phyloP scores from a whole-genome alignment of 1,140 invertebrate genomes.

The Musca domestica region DNA sequence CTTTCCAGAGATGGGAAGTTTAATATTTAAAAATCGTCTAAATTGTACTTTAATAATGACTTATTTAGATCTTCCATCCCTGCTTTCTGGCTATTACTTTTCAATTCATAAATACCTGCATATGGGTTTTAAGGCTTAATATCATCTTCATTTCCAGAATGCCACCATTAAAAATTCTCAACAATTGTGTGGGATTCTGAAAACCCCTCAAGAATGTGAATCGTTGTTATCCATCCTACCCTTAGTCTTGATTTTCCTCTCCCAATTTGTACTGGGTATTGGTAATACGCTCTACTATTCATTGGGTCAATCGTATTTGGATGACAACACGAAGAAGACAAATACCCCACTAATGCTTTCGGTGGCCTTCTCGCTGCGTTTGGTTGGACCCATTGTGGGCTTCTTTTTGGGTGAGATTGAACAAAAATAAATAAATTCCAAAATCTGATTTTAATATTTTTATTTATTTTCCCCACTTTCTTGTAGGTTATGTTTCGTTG shows the following conservation, averaged over 20 bases:
- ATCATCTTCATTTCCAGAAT: slow-evolving; percentile 31
- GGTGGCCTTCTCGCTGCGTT: slow-evolving; percentile 45
- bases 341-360: slow-evolving; percentile 64
- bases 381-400: slow-evolving; percentile 51
- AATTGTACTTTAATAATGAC: no score
- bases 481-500: slow-evolving; percentile 63
- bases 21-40: no score
- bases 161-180: slow-evolving; percentile 29
- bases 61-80: no score
- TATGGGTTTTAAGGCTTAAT: no score
- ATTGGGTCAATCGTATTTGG: slow-evolving; percentile 67
- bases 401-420: slow-evolving; percentile 42
- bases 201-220: slow-evolving; percentile 52
- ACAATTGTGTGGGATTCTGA: slow-evolving; percentile 38
- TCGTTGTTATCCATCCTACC: slow-evolving; percentile 57
- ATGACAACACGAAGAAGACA: slow-evolving; percentile 69
- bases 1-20: no score
- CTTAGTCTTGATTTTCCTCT: slow-evolving; percentile 65
- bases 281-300: slow-evolving; percentile 68
- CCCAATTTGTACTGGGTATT: slow-evolving; percentile 69
- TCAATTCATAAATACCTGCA: slow-evolving; percentile 8
- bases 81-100: slow-evolving; percentile 9
- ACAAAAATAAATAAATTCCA: neutral
- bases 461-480: slow-evolving; percentile 11
- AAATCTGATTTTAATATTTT: neutral